These are phyloP conservation scores for Thecocarcelia acutangulata DNA, from an alignment of 2,888 invertebrate genomes.

Conservation along the genomic window DNA sequence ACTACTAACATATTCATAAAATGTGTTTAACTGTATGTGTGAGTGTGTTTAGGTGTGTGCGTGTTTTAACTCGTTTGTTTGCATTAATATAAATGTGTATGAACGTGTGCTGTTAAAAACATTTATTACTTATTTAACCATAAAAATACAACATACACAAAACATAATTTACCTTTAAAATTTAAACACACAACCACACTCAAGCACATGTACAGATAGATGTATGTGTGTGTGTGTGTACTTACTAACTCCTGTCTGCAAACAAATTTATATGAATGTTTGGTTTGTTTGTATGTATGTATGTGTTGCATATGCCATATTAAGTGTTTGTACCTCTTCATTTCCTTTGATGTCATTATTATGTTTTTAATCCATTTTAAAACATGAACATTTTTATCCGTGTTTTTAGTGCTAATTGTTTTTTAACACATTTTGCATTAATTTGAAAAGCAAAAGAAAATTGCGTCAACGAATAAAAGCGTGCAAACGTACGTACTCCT, in stretches of 20 bases:
- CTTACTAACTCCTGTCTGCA: neutral
- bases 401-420: slow-evolving; percentile 63
- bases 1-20: slow-evolving; percentile 3
- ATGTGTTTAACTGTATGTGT: neutral
- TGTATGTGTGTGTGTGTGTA: neutral
- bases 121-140: slow-evolving; percentile 40
- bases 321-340: slow-evolving; percentile 52
- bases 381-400: slow-evolving; percentile 68
- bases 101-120: slow-evolving; percentile 3
- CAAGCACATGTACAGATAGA: neutral
- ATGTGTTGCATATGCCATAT: slow-evolving; percentile 19
- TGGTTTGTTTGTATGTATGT: slow-evolving; percentile 8
- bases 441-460: slow-evolving; percentile 22
- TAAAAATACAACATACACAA: slow-evolving; percentile 29
- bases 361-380: slow-evolving; percentile 71
- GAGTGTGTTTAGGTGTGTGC: slow-evolving; percentile 7
- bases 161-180: neutral
- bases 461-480: slow-evolving; percentile 11
- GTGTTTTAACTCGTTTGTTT: slow-evolving; percentile 29
- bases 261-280: neutral
- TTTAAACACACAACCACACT: neutral
- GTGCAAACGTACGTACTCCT: neutral
- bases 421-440: slow-evolving; percentile 49
- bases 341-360: slow-evolving; percentile 69
- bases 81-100: slow-evolving; percentile 6